Evolutionary conservation across 2,113 vertebrate genomes (phyloP), one percentile per base, ranked within the genome.

Genomic region (Suncus etruscus): DNA sequence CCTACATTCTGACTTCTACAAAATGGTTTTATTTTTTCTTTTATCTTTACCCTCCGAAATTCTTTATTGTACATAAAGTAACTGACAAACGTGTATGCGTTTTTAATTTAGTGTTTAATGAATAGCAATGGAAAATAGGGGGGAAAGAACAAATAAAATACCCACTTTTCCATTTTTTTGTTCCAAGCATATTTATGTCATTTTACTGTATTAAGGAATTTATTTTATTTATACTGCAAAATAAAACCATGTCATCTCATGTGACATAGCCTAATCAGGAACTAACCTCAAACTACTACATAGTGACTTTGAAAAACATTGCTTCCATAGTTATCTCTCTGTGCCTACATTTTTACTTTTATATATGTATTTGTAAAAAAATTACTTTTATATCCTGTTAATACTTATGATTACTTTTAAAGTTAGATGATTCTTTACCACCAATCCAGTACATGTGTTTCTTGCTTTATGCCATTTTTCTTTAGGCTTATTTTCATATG

Each of bases 91-190:
- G 47, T 48, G 5, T 3, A n/a, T 58, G 48, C 73, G 9, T 51
- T 48, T 32, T 69, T 51, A 77, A 14, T 66, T 8, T 76, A 76
- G 45, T 69, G 84, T 87, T 93, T 75, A 87, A 69, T n/a, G 72
- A 47, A n/a, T 3, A 65, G 6, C 61, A 69, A 50, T 77, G n/a
- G 72, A 83, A 51, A 74, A 68, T 5, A 16, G 31, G 8, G 29
- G 58, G 6, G 51, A 27, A 70, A 27, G 12, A n/a, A 66, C 78
- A 1, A 22, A 8, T 72, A 39, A 54, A 63, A 1, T 22, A 22
- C 4, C 10, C 32, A 11, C n/a, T 87, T 79, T 6, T 87, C 15
- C 12, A 61, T 86, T 72, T 82, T 79, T 61, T 8, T 61, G 22
- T 61, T 5, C 22, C 15, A 22, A 61, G 16, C 58, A 61, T 61